Evolutionary conservation across 1,140 invertebrate genomes (phyloP).

Genomic region (Atta cephalotes): DNA sequence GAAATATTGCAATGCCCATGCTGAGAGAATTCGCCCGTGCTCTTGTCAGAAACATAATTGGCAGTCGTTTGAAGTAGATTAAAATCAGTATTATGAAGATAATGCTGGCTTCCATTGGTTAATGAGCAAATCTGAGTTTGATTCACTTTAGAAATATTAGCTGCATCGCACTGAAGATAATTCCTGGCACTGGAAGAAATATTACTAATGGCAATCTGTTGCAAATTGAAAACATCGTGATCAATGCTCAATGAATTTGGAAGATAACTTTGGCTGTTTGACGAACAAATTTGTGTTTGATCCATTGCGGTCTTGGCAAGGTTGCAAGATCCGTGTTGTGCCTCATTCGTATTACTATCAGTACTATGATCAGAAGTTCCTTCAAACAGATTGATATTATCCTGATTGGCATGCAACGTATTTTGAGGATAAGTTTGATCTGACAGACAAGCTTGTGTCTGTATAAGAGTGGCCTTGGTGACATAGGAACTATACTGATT

Average conservation of each 20-base stretch:
- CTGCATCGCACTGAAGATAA: not conserved
- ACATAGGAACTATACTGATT: conserved; percentile 16
- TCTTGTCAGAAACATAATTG: conserved; percentile 2
- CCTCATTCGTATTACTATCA: not conserved
- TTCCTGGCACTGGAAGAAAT: conserved; percentile 20
- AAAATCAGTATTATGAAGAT: conserved; percentile 15
- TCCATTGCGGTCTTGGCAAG: conserved; percentile 4
- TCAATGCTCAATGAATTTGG: conserved; percentile 22
- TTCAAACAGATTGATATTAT: conserved; percentile 59
- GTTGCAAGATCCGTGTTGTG: conserved; percentile 16
- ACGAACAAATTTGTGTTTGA: conserved; percentile 18
- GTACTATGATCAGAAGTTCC: not conserved
- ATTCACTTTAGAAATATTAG: conserved; percentile 49
- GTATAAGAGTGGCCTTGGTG: not conserved
- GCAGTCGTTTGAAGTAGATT: conserved; percentile 1
- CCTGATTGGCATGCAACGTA: conserved; percentile 9
- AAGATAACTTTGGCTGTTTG: conserved; percentile 17
- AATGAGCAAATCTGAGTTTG: conserved; percentile 46
- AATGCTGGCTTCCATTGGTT: not conserved
- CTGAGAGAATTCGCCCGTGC: not conserved
- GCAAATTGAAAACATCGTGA: conserved; percentile 44
- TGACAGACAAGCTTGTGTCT: not conserved
- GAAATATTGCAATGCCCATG: conserved; percentile 29
- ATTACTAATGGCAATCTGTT: conserved; percentile 53
- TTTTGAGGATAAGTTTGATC: conserved; percentile 26